Base-by-base conservation (phyloP, 2,797 vertebrate species). In the Chloroceryle amazona region DNA sequence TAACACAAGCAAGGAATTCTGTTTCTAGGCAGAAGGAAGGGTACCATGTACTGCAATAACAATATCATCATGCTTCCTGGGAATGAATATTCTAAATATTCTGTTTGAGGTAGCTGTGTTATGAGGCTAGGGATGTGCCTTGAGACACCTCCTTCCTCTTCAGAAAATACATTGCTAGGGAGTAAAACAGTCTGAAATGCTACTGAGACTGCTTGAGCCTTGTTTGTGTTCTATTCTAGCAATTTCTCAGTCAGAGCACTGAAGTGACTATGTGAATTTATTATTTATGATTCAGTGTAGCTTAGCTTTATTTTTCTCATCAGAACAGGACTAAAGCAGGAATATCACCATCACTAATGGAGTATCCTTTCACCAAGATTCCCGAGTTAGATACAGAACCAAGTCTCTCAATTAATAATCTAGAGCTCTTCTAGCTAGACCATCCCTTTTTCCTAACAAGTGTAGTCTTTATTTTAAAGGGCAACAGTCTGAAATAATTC, bases 21-120 rank as follows among this genome's bases (percentile, higher is more conserved):
- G 67, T 93, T 96, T 94, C 95, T 82, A 90, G 71, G 90, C 86
- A 96, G 89, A 95, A 82, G 25, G 71, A 85, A 87, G 44, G 9
- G 22, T 87, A 76, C 28, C 4, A 18, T 35, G 49, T 44, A 85
- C 26, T 61, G 63, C 35, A 80, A 90, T 86, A 81, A 86, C 55
- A 78, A 81, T 92, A 66, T 84, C 57, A 54, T 26, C 66, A 10
- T 67, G 13, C 22, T 94, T 22, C 37, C 44, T 71, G 63, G 37
- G 63, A 66, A 60, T 80, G 35, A 86, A 79, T 93, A 93, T 79
- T 75, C 76, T 74, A 86, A 93, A 78, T 88, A 88, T 79, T 95
- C 78, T 89, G 25, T 84, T 84, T 94, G 74, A 93, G 51, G 60
- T 68, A 92, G 35, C 25, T 92, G 54, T 84, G 65, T 18, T 84